Evolutionary conservation across 2,113 vertebrate genomes (phyloP).

Genomic region (Hyperoodon ampullatus): DNA sequence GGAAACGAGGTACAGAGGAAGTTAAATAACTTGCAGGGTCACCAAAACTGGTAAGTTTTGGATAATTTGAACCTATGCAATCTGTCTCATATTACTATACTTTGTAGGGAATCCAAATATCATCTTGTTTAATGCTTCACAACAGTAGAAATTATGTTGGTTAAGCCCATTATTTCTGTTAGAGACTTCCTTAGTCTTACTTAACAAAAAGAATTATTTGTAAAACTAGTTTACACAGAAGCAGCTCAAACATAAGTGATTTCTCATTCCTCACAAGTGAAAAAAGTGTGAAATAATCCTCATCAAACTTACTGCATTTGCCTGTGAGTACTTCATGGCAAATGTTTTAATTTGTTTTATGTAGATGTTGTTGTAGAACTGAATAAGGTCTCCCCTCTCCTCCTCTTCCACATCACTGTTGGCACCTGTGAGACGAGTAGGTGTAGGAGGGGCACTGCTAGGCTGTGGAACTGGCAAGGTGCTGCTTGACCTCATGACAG

Average conservation of each 20-base stretch:
- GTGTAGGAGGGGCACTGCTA: constrained; percentile 90
- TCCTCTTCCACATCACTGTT: constrained; percentile 86
- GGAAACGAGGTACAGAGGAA: not conserved
- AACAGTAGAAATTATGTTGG: not conserved
- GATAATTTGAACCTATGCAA: not conserved
- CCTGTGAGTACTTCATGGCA: constrained; percentile 90
- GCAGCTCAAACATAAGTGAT: not conserved
- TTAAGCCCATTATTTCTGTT: not conserved
- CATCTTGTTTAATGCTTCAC: not conserved
- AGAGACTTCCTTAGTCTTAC: not conserved
- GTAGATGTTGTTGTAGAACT: constrained; percentile 94
- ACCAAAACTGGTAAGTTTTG: not conserved
- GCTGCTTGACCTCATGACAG: constrained; percentile 91
- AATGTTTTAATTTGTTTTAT: constrained; percentile 90
- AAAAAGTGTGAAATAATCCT: not conserved
- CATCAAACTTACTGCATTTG: constrained; percentile 78
- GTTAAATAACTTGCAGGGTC: not conserved
- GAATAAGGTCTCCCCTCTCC: constrained; percentile 93
- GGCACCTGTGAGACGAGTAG: constrained; percentile 81
- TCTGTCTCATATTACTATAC: not conserved
- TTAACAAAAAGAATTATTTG: not conserved
- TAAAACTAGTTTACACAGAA: not conserved
- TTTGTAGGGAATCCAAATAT: not conserved
- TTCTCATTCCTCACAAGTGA: not conserved
- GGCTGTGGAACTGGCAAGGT: constrained; percentile 90